Evolutionary conservation across 2,888 invertebrate species (phyloP), one percentile per base, ranked within the genome.

Genomic region (Caenorhabditis drosophilae): DNA sequence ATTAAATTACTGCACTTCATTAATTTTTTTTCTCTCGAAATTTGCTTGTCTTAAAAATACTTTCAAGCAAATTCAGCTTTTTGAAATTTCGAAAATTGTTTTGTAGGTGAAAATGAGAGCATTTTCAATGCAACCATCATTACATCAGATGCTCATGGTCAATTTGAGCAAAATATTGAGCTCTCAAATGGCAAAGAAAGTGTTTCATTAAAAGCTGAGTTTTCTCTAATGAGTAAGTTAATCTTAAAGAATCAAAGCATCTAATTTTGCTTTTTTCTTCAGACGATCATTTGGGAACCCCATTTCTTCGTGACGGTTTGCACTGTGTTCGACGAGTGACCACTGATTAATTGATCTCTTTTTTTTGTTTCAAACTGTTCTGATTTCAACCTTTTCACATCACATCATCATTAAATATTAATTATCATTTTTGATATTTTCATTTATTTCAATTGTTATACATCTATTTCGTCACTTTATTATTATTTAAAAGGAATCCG

Each of bases 221-320:
- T 31, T 12, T 45, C 45, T 6, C 23, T 45, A 27, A 45, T 45
- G 31, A 45, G 45, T 45, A 16, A 23, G 42, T 42, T 42, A 15
- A 36, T 36, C 16, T 7, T 36, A n/a, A n/a, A n/a, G n/a, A n/a
- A n/a, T n/a, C n/a, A n/a, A n/a, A n/a, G n/a, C n/a, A n/a, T n/a
- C n/a, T n/a, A n/a, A n/a, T n/a, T n/a, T n/a, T n/a, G n/a, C n/a
- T n/a, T n/a, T n/a, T n/a, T n/a, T 45, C 18, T 45, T 16, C 27
- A 45, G 45, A 45, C 20, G 45, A 45, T 45, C 31, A 27, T 45
- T 31, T 45, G n/a, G 45, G 45, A 15, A 45, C 45, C 7, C 45
- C 45, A 45, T 45, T 31, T n/a, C 31, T 45, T 27, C 45, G 45
- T 12, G 18, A 27, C 20, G 45, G 45, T 4, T 20, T 45, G 6